A percentile compares a stretch with the other conserved stretches of the same genome.
phyloP scores from a whole-genome alignment of 2,888 invertebrate species.

The Xanthia togata region DNA sequence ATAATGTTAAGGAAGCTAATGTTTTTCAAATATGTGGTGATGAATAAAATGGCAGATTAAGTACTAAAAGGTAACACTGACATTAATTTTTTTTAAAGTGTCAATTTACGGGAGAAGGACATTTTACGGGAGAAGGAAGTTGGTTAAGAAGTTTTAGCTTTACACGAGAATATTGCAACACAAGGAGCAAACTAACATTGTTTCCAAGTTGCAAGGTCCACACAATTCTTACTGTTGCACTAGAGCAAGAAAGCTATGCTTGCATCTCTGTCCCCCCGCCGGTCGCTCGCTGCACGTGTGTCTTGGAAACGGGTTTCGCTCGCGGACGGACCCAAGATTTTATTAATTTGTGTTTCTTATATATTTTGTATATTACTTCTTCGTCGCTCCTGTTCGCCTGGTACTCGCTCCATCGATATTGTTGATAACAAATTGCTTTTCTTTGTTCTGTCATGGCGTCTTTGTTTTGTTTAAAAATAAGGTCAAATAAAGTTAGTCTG shows the following conservation, averaged over 20 bases:
- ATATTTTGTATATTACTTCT: slow-evolving; percentile 73
- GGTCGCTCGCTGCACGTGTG: slow-evolving; percentile 88
- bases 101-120: too few species aligned
- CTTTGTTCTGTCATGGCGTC: slow-evolving; percentile 84
- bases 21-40: background rate
- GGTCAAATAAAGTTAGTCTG: slow-evolving; percentile 65
- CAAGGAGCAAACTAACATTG: slow-evolving; percentile 8
- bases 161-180: background rate
- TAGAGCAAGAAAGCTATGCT: slow-evolving; percentile 70
- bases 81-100: too few species aligned
- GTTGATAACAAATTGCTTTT: slow-evolving; percentile 88
- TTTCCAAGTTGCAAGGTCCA: slow-evolving; percentile 73
- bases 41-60: background rate
- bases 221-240: slow-evolving; percentile 76
- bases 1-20: background rate
- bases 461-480: slow-evolving; percentile 77
- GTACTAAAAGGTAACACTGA: background rate
- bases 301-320: slow-evolving; percentile 87
- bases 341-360: slow-evolving; percentile 89
- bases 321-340: slow-evolving; percentile 84
- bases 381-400: slow-evolving; percentile 79
- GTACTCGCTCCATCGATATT: slow-evolving; percentile 83
- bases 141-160: too few species aligned
- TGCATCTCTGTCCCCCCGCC: slow-evolving; percentile 74
- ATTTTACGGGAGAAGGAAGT: background rate